phyloP scores from a whole-genome alignment of 2,888 invertebrate species.

The Mechanitis mazaeus region DNA sequence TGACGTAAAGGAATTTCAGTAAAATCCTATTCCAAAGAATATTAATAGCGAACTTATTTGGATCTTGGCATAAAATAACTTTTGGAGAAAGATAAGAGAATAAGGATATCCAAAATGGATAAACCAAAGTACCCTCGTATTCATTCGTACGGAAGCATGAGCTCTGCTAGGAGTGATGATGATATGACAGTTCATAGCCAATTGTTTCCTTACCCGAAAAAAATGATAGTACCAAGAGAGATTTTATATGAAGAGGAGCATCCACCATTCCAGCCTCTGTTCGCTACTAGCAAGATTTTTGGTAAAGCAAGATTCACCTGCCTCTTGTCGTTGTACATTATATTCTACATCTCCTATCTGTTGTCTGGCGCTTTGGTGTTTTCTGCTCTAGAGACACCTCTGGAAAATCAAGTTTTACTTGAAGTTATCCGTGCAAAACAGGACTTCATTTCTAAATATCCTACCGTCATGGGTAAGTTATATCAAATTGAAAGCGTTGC shows the following conservation, averaged over 20 bases:
- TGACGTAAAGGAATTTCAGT: slow-evolving; percentile 2
- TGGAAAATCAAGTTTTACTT: slow-evolving; percentile 74
- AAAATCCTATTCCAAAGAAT: slow-evolving; percentile 1
- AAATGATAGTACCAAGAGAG: slow-evolving; percentile 61
- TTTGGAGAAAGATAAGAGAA: slow-evolving; percentile 4
- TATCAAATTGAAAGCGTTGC: too few species aligned
- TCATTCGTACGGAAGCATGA: slow-evolving; percentile 69
- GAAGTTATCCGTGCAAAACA: slow-evolving; percentile 71
- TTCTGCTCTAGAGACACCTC: slow-evolving; percentile 79
- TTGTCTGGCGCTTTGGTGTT: slow-evolving; percentile 82
- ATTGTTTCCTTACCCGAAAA: slow-evolving; percentile 62
- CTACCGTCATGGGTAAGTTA: slow-evolving; percentile 64
- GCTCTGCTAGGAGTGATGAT: slow-evolving; percentile 60
- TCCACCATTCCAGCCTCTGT: slow-evolving; percentile 63
- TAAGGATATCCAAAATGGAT: slow-evolving; percentile 39
- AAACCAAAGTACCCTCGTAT: slow-evolving; percentile 52
- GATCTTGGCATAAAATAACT: slow-evolving; percentile 1
- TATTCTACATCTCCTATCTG: slow-evolving; percentile 79
- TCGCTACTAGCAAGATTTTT: slow-evolving; percentile 63
- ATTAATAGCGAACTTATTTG: neutral
- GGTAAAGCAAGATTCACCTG: slow-evolving; percentile 74
- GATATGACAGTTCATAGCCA: slow-evolving; percentile 71
- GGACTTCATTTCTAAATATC: slow-evolving; percentile 76
- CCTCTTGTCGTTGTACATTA: slow-evolving; percentile 71
- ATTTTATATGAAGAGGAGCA: slow-evolving; percentile 67